A percentile compares a stretch with the other conserved stretches of the same genome.
These are phyloP conservation scores for Butorides virescens DNA, from an alignment of 2,113 vertebrate genomes.

Conservation along the genomic window DNA sequence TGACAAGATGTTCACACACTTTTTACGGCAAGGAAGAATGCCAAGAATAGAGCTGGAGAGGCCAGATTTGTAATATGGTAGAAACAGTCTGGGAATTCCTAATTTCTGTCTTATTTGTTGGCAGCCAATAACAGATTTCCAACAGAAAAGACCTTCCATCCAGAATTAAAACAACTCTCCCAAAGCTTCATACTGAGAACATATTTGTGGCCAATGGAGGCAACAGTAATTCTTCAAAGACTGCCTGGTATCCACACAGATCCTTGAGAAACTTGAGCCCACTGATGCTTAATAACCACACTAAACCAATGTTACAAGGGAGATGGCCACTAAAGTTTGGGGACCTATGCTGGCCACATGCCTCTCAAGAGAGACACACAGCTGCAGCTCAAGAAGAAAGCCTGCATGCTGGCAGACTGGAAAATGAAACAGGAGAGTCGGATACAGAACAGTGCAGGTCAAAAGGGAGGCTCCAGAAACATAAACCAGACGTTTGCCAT, in stretches of 20 bases:
- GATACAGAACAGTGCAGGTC: background rate
- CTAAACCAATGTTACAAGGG: background rate
- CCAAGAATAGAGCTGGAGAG: slow-evolving; percentile 9
- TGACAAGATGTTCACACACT: slow-evolving; percentile 33
- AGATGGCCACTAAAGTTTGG: background rate
- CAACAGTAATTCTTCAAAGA: background rate
- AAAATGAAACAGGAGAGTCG: background rate
- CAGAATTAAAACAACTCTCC: background rate
- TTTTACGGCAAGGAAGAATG: background rate
- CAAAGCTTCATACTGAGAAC: background rate
- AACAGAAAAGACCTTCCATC: slow-evolving; percentile 5
- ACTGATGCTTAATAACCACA: background rate
- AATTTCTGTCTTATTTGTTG: slow-evolving; percentile 2
- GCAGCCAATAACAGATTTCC: background rate
- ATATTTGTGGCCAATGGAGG: background rate
- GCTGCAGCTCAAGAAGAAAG: background rate
- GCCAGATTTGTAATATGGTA: slow-evolving; percentile 3
- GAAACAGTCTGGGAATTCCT: slow-evolving; percentile 14
- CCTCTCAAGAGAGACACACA: background rate
- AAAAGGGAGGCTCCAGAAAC: background rate
- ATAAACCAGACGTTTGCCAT: background rate
- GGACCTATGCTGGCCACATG: background rate
- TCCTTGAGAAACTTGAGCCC: background rate
- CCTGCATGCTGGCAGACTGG: background rate
- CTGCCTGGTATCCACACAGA: background rate